A percentile compares a stretch with the other conserved stretches of the same genome.
Evolutionary conservation across 2,888 invertebrate species (phyloP).

Genomic region (Papilio protenor): DNA sequence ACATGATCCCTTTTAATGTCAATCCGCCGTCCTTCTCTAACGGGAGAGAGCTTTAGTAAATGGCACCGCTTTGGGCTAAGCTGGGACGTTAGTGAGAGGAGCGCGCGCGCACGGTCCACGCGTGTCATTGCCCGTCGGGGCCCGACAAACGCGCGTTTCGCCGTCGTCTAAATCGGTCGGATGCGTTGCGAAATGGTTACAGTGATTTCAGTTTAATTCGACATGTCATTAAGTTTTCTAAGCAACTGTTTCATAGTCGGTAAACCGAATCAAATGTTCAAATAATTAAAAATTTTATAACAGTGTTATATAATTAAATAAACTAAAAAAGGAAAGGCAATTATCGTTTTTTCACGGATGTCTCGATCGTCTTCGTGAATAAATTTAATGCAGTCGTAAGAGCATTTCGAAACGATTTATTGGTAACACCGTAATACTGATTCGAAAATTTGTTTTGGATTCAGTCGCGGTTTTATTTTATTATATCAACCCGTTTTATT

Average conservation of each 20-base stretch:
- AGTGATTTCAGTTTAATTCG: slow-evolving; percentile 53
- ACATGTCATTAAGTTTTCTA: slow-evolving; percentile 51
- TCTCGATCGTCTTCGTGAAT: slow-evolving; percentile 52
- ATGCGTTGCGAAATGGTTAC: slow-evolving; percentile 50
- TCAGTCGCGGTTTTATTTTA: slow-evolving; percentile 46
- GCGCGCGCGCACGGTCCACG: slow-evolving; percentile 77
- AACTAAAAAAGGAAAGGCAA: slow-evolving; percentile 20
- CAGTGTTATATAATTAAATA: slow-evolving; percentile 18
- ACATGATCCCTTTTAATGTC: slow-evolving; percentile 39
- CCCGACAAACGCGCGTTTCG: slow-evolving; percentile 37
- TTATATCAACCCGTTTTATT: slow-evolving; percentile 25
- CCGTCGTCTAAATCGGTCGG: slow-evolving; percentile 58
- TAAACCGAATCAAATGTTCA: background rate
- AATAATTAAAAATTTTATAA: slow-evolving; percentile 8
- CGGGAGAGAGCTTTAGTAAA: slow-evolving; percentile 67
- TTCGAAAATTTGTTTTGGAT: slow-evolving; percentile 64
- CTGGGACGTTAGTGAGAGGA: slow-evolving; percentile 68
- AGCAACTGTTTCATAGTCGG: slow-evolving; percentile 47
- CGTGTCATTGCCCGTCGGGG: slow-evolving; percentile 52
- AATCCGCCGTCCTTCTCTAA: slow-evolving; percentile 64
- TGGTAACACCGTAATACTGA: slow-evolving; percentile 61
- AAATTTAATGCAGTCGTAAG: slow-evolving; percentile 62
- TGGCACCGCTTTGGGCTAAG: slow-evolving; percentile 67
- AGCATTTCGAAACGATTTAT: slow-evolving; percentile 75
- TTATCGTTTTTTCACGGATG: slow-evolving; percentile 45